These are phyloP conservation scores for Hestina assimilis DNA, from an alignment of 1,140 invertebrate genomes.

Conservation along the genomic window DNA sequence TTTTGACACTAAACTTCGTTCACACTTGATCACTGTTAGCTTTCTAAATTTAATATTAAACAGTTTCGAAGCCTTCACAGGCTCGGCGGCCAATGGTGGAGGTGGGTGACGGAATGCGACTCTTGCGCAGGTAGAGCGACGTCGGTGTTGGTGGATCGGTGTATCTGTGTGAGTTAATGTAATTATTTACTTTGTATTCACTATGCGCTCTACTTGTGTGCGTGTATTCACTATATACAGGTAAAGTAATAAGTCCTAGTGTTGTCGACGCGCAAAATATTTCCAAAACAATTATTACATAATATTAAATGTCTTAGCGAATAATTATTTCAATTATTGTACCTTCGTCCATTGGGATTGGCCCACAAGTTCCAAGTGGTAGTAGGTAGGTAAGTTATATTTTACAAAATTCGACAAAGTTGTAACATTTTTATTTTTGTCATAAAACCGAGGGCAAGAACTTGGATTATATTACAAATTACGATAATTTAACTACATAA, in stretches of 20 bases:
- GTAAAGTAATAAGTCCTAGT: slow-evolving; percentile 7
- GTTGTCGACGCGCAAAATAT: background rate
- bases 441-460: too few relatives aligned
- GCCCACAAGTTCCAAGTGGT: too few relatives aligned
- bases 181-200: slow-evolving; percentile 48
- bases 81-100: slow-evolving; percentile 58
- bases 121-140: slow-evolving; percentile 67
- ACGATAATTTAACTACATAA: too few relatives aligned
- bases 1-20: slow-evolving; percentile 36
- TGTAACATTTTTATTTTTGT: too few relatives aligned
- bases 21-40: slow-evolving; percentile 42
- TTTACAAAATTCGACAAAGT: too few relatives aligned
- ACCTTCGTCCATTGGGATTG: too few relatives aligned
- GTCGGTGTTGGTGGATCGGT: slow-evolving; percentile 33
- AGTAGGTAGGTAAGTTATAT: too few relatives aligned
- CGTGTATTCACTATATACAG: slow-evolving; percentile 9
- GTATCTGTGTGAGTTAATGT: slow-evolving; percentile 48
- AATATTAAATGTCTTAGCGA: too few relatives aligned
- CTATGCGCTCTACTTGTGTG: slow-evolving; percentile 32
- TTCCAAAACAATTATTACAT: background rate
- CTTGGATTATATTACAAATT: too few relatives aligned
- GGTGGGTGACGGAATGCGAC: slow-evolving; percentile 70
- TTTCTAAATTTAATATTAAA: slow-evolving; percentile 63
- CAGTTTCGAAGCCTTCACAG: slow-evolving; percentile 55
- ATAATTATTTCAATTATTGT: too few relatives aligned